Evolutionary conservation across 2,888 invertebrate species (phyloP).

Genomic region (Leistus spinibarbis): DNA sequence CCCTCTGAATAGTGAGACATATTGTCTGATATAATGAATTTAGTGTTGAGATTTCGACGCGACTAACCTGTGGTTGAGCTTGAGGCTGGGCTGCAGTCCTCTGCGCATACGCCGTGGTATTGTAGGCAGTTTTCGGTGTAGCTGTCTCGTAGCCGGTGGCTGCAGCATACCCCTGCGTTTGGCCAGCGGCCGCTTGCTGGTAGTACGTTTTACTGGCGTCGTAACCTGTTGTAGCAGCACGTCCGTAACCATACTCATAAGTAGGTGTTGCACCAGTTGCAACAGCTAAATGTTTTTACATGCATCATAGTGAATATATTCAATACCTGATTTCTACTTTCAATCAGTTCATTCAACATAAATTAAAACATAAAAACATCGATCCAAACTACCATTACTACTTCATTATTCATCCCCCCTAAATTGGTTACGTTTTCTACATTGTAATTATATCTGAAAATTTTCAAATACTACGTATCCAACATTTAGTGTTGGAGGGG

Average conservation of each 20-base stretch:
- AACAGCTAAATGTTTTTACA: constrained; percentile 48
- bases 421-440: too few species aligned
- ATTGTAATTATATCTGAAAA: too few species aligned
- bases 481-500: too few species aligned
- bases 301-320: constrained; percentile 14
- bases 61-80: constrained; percentile 55
- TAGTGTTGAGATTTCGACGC: not conserved
- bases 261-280: constrained; percentile 63
- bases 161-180: constrained; percentile 68
- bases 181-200: constrained; percentile 79
- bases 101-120: constrained; percentile 74
- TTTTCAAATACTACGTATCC: too few species aligned
- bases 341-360: not conserved
- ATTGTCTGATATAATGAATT: too few species aligned
- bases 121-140: constrained; percentile 70
- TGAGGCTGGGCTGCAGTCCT: constrained; percentile 55
- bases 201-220: constrained; percentile 85
- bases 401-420: too few species aligned
- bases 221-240: constrained; percentile 67
- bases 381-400: not conserved
- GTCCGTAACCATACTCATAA: constrained; percentile 74
- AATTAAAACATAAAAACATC: not conserved
- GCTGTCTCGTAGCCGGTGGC: constrained; percentile 67
- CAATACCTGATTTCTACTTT: not conserved
- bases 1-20: too few species aligned